phyloP scores from a whole-genome alignment of 2,888 invertebrate species.

The Drosophila phalerata region DNA sequence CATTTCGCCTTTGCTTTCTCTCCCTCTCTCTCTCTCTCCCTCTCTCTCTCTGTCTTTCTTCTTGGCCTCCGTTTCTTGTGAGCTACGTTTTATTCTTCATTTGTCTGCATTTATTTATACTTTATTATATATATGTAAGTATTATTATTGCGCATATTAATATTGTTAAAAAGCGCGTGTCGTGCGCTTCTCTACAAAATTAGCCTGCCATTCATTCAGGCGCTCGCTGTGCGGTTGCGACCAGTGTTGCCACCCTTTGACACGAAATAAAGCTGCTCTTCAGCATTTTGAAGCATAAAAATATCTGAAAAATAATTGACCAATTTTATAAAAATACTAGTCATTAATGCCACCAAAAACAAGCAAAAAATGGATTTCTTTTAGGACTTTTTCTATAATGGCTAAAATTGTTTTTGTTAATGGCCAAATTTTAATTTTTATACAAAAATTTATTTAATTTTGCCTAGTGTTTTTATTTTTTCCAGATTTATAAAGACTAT shows the following conservation, averaged over 20 bases:
- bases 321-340: too few relatives aligned
- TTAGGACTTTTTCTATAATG: too few relatives aligned
- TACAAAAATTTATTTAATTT: too few relatives aligned
- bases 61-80: conserved; percentile 9
- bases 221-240: conserved; percentile 47
- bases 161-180: conserved; percentile 73
- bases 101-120: conserved; percentile 39
- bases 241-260: background rate
- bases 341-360: too few relatives aligned
- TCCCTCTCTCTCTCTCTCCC: too few relatives aligned
- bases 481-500: too few relatives aligned
- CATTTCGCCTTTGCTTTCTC: conserved; percentile 50
- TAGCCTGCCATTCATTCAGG: conserved; percentile 72
- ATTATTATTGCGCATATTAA: conserved; percentile 75
- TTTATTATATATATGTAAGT: background rate
- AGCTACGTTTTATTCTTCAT: conserved; percentile 52
- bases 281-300: background rate
- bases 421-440: too few relatives aligned
- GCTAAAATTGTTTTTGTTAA: too few relatives aligned
- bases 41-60: conserved; percentile 1
- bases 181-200: conserved; percentile 68
- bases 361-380: too few relatives aligned
- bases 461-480: too few relatives aligned
- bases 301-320: too few relatives aligned
- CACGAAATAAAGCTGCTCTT: background rate